These are phyloP conservation scores for Gopherus flavomarginatus DNA, from an alignment of 2,113 vertebrate genomes.

Conservation along the genomic window DNA sequence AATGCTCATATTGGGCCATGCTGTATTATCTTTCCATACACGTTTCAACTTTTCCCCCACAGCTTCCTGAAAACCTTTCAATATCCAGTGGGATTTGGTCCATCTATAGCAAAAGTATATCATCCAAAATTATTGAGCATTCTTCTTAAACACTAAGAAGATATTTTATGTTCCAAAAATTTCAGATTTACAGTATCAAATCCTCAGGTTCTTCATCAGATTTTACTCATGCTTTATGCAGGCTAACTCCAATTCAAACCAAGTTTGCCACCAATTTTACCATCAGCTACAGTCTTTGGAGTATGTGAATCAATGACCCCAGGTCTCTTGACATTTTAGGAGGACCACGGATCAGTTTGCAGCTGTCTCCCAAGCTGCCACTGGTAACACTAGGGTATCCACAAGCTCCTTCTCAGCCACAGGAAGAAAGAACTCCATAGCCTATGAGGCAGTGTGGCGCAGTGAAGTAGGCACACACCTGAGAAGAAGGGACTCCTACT, in stretches of 20 bases:
- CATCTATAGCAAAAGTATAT: background rate
- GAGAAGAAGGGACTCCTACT: background rate
- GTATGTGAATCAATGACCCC: background rate
- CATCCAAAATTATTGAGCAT: background rate
- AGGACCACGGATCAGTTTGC: background rate
- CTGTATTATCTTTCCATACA: background rate
- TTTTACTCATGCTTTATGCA: background rate
- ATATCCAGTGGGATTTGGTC: background rate
- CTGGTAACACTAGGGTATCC: rapidly evolving
- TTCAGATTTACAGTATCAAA: background rate
- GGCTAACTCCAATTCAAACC: background rate
- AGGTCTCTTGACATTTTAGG: background rate
- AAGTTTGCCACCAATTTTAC: background rate
- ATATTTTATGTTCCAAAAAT: background rate
- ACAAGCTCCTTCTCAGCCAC: rapidly evolving
- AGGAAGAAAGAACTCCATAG: background rate
- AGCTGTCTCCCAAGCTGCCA: background rate
- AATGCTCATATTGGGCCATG: background rate
- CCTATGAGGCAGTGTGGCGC: background rate
- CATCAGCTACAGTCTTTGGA: background rate
- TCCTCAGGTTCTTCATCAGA: background rate
- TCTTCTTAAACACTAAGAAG: background rate
- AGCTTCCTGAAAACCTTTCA: background rate
- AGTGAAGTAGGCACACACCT: background rate
- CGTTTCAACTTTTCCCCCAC: background rate